Percentiles rank a stretch among this genome's conserved stretches.
phyloP scores from a whole-genome alignment of 2,113 vertebrate genomes.

The Amphilophus citrinellus region DNA sequence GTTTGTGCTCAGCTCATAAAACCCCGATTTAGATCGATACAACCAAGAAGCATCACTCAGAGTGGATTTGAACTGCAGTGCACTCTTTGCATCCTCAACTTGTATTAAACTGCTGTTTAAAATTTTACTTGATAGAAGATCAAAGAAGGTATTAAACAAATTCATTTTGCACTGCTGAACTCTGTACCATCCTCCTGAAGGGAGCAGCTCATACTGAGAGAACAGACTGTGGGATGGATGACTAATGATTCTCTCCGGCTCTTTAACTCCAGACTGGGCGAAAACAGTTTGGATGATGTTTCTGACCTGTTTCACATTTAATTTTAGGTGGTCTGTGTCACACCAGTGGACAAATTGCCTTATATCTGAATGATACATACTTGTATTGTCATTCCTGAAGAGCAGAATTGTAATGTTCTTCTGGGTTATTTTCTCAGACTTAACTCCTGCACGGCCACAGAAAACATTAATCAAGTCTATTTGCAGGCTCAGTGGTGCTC shows the following conservation, averaged over 20 bases:
- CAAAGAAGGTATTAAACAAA: not conserved
- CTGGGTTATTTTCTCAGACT: not conserved
- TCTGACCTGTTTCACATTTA: not conserved
- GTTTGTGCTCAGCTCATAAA: no score
- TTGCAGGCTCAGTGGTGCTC: no score
- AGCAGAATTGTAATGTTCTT: not conserved
- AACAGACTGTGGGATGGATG: not conserved
- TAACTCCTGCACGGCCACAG: rapidly evolving
- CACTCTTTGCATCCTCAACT: rapidly evolving
- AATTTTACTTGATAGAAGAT: not conserved
- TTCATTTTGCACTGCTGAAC: not conserved
- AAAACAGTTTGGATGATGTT: not conserved
- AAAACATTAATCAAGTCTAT: no score
- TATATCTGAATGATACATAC: not conserved
- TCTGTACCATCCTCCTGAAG: not conserved
- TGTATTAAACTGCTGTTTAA: not conserved
- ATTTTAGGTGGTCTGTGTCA: not conserved
- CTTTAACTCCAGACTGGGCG: no score
- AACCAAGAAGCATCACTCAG: no score
- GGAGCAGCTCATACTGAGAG: not conserved
- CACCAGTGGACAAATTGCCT: not conserved
- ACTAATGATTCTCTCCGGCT: no score
- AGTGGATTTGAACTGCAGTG: not conserved
- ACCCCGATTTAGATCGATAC: no score
- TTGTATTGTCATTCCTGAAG: not conserved